Conservation (phyloP, 2,797 vertebrate species). For the Pipistrellus pipistrellus region DNA sequence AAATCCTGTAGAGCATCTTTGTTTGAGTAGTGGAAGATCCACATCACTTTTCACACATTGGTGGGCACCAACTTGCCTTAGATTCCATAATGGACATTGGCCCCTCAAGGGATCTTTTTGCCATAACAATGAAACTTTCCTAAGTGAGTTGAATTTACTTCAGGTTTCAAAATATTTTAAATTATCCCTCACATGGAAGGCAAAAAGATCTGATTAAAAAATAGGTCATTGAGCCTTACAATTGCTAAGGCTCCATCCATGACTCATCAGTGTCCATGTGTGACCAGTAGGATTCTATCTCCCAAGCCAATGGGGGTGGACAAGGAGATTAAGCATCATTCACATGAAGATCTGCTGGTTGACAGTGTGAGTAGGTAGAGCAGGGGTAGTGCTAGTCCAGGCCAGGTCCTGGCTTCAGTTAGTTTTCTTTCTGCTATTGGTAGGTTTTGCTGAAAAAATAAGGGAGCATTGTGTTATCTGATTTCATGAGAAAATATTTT, state of each 20-base stretch:
- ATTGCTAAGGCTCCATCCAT: background rate
- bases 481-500: background rate
- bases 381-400: too few relatives aligned
- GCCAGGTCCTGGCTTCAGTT: background rate
- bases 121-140: background rate
- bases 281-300: background rate
- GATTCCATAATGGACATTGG: background rate
- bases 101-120: background rate
- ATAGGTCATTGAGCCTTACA: too few relatives aligned
- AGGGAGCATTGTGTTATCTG: background rate
- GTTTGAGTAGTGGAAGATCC: background rate
- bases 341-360: background rate
- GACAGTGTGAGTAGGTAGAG: background rate
- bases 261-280: background rate
- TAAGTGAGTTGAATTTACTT: background rate
- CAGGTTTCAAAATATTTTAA: slow-evolving; percentile 17
- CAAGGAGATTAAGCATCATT: background rate
- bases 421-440: background rate
- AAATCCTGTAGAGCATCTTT: background rate
- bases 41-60: background rate
- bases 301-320: background rate
- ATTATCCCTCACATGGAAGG: background rate
- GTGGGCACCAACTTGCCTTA: background rate
- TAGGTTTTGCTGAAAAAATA: background rate
- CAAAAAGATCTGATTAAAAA: background rate